Percentiles rank a stretch among this genome's conserved stretches.
phyloP scores from a whole-genome alignment of 2,797 vertebrate species.

The Glyptemys insculpta region DNA sequence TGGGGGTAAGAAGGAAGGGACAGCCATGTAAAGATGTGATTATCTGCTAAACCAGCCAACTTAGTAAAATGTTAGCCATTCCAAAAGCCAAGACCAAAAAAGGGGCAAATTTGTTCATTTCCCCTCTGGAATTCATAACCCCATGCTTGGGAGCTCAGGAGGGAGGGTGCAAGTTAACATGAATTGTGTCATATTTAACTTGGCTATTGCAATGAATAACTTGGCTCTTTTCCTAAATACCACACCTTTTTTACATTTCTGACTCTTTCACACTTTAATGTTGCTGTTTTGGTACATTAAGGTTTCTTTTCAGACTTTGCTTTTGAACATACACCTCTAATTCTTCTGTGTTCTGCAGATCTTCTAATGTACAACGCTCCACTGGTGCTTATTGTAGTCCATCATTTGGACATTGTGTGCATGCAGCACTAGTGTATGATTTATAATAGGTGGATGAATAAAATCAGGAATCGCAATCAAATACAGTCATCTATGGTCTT shows the following conservation, averaged over 20 bases:
- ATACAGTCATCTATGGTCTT: background rate
- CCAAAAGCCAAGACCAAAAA: conserved; percentile 13
- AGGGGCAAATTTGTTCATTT: background rate
- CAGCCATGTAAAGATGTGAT: background rate
- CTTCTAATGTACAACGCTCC: background rate
- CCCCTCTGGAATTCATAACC: conserved; percentile 11
- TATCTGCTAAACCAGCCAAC: background rate
- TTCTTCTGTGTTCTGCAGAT: background rate
- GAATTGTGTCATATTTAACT: conserved; percentile 65
- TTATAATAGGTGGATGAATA: background rate
- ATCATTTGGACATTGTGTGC: background rate
- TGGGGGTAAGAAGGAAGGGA: background rate
- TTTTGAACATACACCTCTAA: background rate
- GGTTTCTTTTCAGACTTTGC: conserved; percentile 27
- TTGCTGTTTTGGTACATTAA: background rate
- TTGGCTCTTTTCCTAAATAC: conserved; percentile 52
- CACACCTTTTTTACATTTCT: conserved; percentile 62
- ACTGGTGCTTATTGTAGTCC: background rate
- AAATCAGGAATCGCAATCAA: background rate
- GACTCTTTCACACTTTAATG: conserved; percentile 26
- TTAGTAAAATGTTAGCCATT: background rate
- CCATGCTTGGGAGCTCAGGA: background rate
- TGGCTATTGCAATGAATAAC: conserved; percentile 49
- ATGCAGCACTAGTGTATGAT: background rate
- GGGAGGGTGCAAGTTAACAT: conserved; percentile 11